Conservation (phyloP, 2,888 invertebrate species). For the Leptopilina syphax region DNA sequence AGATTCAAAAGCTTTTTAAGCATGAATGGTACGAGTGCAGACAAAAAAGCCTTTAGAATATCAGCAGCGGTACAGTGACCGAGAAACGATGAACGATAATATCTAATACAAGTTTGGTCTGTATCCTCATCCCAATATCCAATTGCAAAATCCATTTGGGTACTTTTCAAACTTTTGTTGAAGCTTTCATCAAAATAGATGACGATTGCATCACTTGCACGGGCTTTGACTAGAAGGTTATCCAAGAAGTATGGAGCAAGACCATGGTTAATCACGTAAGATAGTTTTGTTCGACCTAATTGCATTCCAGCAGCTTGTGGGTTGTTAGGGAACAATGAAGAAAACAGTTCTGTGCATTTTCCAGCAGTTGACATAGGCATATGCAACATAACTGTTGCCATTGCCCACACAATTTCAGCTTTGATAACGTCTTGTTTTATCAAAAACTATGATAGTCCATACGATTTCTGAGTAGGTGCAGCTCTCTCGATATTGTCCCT, state of each 20-base stretch:
- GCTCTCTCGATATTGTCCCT: neutral
- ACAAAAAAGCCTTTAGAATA: constrained; percentile 51
- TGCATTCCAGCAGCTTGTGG: constrained; percentile 33
- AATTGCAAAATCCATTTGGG: constrained; percentile 62
- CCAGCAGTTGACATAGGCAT: constrained; percentile 36
- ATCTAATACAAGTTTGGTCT: constrained; percentile 56
- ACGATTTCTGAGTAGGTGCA: neutral
- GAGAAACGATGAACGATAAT: constrained; percentile 58
- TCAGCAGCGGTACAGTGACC: constrained; percentile 55
- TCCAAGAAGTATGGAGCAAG: constrained; percentile 52
- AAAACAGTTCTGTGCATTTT: constrained; percentile 31
- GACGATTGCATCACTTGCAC: constrained; percentile 43
- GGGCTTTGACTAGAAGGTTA: constrained; percentile 47
- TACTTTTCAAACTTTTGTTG: constrained; percentile 56
- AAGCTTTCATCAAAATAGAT: constrained; percentile 58
- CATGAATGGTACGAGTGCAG: constrained; percentile 42
- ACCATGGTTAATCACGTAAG: constrained; percentile 48
- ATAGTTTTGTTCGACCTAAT: constrained; percentile 31
- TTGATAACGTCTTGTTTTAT: constrained; percentile 7
- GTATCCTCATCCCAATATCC: constrained; percentile 57
- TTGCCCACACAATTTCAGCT: constrained; percentile 42
- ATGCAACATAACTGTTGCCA: neutral
- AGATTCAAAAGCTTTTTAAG: constrained; percentile 54
- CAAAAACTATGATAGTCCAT: neutral
- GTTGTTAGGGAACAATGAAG: constrained; percentile 40